phyloP scores from a whole-genome alignment of 2,113 vertebrate species.

The Ailurus styani region DNA sequence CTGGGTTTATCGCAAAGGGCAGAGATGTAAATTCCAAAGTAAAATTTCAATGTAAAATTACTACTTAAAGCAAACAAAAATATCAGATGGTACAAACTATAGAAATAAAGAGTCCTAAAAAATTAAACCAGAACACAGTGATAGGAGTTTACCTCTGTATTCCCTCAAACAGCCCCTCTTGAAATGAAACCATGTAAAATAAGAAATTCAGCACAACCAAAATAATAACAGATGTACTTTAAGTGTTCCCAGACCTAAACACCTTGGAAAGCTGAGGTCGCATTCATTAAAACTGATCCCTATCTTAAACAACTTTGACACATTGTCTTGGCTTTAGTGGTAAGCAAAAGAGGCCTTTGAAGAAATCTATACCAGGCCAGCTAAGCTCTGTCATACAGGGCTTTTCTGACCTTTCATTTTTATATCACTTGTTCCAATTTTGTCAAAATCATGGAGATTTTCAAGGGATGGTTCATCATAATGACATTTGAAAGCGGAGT shows the following conservation, averaged over 20 bases:
- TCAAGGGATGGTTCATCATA: conserved; percentile 63
- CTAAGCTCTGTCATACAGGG: conserved; percentile 41
- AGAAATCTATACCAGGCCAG: conserved; percentile 52
- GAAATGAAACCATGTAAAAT: conserved; percentile 77
- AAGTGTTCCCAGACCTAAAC: conserved; percentile 78
- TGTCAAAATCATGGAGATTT: conserved; percentile 61
- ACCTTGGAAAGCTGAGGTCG: conserved; percentile 76
- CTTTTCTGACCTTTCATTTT: conserved; percentile 70
- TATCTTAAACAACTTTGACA: conserved; percentile 77
- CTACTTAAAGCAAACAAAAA: background rate
- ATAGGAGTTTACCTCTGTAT: conserved; percentile 40
- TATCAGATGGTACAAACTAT: conserved; percentile 19
- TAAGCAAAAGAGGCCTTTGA: conserved; percentile 68
- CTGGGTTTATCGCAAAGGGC: background rate
- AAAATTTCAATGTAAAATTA: background rate
- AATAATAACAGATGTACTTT: conserved; percentile 80
- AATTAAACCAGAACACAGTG: conserved; percentile 24
- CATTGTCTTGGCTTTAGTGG: conserved; percentile 53
- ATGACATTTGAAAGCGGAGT: conserved; percentile 68
- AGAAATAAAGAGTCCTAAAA: conserved; percentile 47
- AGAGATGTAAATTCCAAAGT: background rate
- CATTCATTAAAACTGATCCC: conserved; percentile 73
- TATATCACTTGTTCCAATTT: conserved; percentile 66
- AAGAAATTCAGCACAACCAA: conserved; percentile 74
- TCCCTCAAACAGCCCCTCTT: conserved; percentile 39